phyloP scores from a whole-genome alignment of 2,113 vertebrate genomes.

The Rostratula benghalensis region DNA sequence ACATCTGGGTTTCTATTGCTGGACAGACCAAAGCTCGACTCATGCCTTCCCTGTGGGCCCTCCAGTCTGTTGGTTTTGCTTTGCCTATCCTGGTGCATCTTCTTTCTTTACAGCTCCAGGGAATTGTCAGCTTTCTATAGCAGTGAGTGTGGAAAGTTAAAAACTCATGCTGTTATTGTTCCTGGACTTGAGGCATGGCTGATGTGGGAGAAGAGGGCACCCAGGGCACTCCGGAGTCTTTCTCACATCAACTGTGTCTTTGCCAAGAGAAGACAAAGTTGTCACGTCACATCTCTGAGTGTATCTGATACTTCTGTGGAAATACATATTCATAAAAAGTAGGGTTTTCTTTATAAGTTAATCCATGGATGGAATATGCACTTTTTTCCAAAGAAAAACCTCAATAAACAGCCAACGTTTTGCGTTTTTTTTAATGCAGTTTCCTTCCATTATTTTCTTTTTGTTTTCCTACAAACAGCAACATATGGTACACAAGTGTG shows the following conservation, averaged over 20 bases:
- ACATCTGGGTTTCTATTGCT: accelerated
- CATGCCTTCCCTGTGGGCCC: accelerated
- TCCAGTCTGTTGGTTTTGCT: not conserved
- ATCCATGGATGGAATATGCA: not conserved
- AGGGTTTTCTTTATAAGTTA: not conserved
- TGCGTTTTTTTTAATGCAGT: not conserved
- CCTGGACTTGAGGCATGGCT: not conserved
- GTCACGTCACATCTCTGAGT: no score
- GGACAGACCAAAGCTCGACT: not conserved
- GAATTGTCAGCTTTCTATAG: not conserved
- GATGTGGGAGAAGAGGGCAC: not conserved
- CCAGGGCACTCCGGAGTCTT: accelerated
- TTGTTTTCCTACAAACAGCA: not conserved
- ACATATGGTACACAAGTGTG: accelerated
- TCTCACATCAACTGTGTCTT: not conserved
- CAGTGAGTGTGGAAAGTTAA: accelerated
- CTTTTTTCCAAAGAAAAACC: not conserved
- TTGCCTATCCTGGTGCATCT: not conserved
- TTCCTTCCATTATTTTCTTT: no score
- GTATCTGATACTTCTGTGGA: not conserved
- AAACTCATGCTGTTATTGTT: not conserved
- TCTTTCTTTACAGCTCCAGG: not conserved
- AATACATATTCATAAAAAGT: not conserved
- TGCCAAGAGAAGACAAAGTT: not conserved
- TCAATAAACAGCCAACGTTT: not conserved